These are phyloP conservation scores for Caenorhabditis uteleia DNA, from an alignment of 2,888 invertebrate genomes.

Conservation along the genomic window DNA sequence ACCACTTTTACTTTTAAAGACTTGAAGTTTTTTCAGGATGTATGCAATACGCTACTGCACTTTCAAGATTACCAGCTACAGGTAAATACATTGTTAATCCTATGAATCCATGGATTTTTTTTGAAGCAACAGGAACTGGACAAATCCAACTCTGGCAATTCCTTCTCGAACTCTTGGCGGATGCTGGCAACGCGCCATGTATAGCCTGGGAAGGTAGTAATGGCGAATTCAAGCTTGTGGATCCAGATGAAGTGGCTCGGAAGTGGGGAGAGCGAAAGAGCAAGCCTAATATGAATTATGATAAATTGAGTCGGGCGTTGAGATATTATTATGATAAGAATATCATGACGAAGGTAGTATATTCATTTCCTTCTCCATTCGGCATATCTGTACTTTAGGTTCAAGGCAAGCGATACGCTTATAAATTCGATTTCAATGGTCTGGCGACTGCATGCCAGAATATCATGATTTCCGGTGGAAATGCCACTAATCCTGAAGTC, in stretches of 20 bases:
- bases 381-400: conserved; percentile 76
- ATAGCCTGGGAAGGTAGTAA: conserved; percentile 90
- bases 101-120: not conserved
- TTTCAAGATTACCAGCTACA: conserved; percentile 48
- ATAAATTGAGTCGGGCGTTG: conserved; percentile 87
- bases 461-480: conserved; percentile 32
- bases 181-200: conserved; percentile 74
- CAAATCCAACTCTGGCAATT: conserved; percentile 99
- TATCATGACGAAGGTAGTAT: conserved; percentile 87
- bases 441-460: conserved; percentile 63
- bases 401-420: conserved; percentile 92
- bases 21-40: conserved; percentile 50
- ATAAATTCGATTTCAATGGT: conserved; percentile 85
- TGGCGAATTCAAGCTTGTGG: conserved; percentile 92
- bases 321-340: conserved; percentile 98
- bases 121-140: conserved; percentile 43
- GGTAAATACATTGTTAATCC: conserved; percentile 12
- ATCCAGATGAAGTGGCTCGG: conserved; percentile 88
- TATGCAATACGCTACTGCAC: conserved; percentile 52
- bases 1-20: too few species aligned
- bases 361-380: too few species aligned
- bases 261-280: conserved; percentile 91
- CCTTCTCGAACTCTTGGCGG: conserved; percentile 89
- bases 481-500: conserved; percentile 30
- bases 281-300: conserved; percentile 97